Evolutionary conservation across 2,888 invertebrate species (phyloP), one percentile per base, ranked within the genome.

Genomic region (Chrysolina americana): DNA sequence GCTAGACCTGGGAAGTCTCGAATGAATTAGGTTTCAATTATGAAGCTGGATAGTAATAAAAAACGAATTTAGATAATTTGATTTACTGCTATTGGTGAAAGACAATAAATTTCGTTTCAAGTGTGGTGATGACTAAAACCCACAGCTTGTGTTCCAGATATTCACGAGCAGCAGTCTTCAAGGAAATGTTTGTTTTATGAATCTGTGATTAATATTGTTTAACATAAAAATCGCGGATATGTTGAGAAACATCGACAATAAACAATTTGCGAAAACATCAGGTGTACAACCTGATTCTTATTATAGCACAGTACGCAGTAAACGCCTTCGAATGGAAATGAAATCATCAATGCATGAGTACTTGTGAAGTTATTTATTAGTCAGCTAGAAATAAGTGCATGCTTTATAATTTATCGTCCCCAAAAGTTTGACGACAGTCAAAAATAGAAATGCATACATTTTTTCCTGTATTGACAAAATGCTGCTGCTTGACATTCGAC

Each of bases 221-320:
- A 59, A 17, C n/a, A 59, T 53, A 3, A 21, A 53, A 53, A 53
- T 53, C 19, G 36, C 36, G 21, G 53, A 11, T 53, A 19, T 19
- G 21, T 53, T 53, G 21, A 23, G 13, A 53, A 53, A 13, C 21
- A 23, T 53, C 53, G 21, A 53, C n/a, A 59, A 59, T 28, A 59
- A 28, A 10, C 11, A 53, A 53, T 53, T 53, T n/a, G 59, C 59
- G 59, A 59, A 59, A 59, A 59, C 23, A 28, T 59, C 59, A 53
- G 21, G 53, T 53, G 4, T 21, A 19, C 1, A 21, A 19, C 13
- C 19, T 11, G 19, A 19, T 53, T 53, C 11, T 53, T 53, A 53
- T 53, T 53, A 53, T 11, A 53, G 53, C 53, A 19, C 53, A 53
- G 19, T 53, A 17, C 17, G 53, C 53, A 21, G 53, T 17, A 21